Evolutionary conservation across 1,140 invertebrate species (phyloP).

Genomic region (Triops cancriformis): DNA sequence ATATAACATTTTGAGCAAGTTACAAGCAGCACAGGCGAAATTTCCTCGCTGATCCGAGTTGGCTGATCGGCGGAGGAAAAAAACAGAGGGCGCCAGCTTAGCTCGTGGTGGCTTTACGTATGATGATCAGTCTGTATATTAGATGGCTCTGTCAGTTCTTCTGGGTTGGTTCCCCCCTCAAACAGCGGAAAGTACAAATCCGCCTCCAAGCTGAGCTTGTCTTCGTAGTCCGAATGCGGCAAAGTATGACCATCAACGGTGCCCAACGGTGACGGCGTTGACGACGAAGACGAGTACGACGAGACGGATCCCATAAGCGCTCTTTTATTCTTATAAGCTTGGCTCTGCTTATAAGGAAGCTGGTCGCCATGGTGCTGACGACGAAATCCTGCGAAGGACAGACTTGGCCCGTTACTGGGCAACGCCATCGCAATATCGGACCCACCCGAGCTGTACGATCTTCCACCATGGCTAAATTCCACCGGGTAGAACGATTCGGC

Average conservation of each 20-base stretch:
- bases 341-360: neutral
- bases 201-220: neutral
- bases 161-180: neutral
- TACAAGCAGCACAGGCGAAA: too few species aligned
- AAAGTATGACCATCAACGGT: neutral
- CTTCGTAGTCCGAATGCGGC: neutral
- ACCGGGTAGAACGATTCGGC: neutral
- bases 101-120: neutral
- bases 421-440: neutral
- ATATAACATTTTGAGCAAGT: too few species aligned
- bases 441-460: neutral
- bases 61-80: too few species aligned
- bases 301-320: neutral
- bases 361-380: neutral
- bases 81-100: too few species aligned
- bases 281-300: neutral
- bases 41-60: too few species aligned
- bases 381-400: neutral
- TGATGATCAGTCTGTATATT: neutral
- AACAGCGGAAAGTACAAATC: neutral
- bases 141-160: neutral
- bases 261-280: neutral
- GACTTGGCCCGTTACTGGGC: neutral
- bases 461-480: neutral
- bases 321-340: neutral